Conservation (phyloP, 1,140 invertebrate species). For the Thaumetopoea pityocampa region DNA sequence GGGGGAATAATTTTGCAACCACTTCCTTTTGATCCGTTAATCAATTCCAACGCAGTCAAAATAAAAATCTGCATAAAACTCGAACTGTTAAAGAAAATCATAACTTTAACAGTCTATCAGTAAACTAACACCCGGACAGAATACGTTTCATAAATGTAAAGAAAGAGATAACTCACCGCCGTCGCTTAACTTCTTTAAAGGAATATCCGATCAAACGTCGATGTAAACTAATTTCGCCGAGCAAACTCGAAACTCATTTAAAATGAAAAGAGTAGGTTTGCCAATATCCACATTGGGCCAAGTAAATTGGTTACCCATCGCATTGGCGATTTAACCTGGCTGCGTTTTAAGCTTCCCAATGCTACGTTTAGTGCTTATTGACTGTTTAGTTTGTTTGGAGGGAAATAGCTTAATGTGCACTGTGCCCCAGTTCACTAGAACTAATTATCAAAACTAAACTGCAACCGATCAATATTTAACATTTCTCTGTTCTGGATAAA, state of each 20-base stretch:
- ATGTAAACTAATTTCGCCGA: constrained; percentile 68
- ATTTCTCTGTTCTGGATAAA: too few relatives aligned
- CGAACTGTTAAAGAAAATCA: neutral
- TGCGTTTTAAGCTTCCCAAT: too few relatives aligned
- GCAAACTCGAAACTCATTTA: constrained; percentile 61
- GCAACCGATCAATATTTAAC: too few relatives aligned
- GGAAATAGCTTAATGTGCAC: too few relatives aligned
- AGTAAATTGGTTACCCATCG: constrained; percentile 68
- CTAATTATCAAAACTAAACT: too few relatives aligned
- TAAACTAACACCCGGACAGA: neutral
- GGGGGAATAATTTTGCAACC: too few relatives aligned
- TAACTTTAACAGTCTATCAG: neutral
- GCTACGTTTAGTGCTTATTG: too few relatives aligned
- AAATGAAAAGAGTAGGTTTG: constrained; percentile 42
- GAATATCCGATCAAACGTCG: constrained; percentile 70
- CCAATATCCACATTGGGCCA: constrained; percentile 52
- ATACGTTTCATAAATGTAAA: constrained; percentile 4
- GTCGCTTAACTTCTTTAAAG: constrained; percentile 65
- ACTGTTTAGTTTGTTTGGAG: too few relatives aligned
- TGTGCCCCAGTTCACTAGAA: too few relatives aligned
- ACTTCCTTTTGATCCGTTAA: too few relatives aligned
- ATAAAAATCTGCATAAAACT: too few relatives aligned
- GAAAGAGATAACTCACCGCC: constrained; percentile 42
- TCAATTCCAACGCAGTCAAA: too few relatives aligned
- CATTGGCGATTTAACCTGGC: constrained; percentile 51